A percentile compares a stretch with the other conserved stretches of the same genome.
Conservation (phyloP, 2,113 vertebrate species). For the Microcebus griseorufus region DNA sequence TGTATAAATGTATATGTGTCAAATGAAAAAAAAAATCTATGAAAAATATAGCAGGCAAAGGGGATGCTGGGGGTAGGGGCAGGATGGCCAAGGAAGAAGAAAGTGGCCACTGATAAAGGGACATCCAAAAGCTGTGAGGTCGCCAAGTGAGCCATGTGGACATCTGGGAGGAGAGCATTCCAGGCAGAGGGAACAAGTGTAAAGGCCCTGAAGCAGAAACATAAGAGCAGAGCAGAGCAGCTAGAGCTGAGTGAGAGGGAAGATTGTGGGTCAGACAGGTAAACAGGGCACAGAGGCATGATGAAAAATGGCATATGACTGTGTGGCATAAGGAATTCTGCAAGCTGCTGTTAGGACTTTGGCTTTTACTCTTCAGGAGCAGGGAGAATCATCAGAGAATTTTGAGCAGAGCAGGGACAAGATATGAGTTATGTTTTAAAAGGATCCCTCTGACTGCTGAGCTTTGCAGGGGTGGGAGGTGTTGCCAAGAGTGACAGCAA, state of each 20-base stretch:
- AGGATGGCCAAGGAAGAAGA: not conserved
- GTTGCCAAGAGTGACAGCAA: not conserved
- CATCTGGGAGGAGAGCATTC: not conserved
- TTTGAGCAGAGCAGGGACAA: not conserved
- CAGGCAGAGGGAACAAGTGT: not conserved
- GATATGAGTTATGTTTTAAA: not conserved
- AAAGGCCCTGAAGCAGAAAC: not conserved
- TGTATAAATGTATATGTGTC: not conserved
- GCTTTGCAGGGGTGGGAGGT: not conserved
- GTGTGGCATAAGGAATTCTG: too few species aligned
- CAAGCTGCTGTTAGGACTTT: not conserved
- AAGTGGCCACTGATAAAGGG: not conserved
- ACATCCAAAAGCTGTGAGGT: not conserved
- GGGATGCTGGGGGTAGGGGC: too few species aligned
- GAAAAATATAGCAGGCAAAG: not conserved
- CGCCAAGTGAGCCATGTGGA: not conserved
- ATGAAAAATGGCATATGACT: not conserved
- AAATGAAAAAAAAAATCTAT: not conserved
- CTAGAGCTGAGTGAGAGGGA: not conserved
- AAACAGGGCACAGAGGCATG: not conserved
- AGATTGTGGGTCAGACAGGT: not conserved
- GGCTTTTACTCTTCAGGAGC: not conserved
- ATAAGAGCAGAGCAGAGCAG: not conserved
- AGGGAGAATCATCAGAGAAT: not conserved
- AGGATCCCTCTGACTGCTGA: not conserved